phyloP scores from a whole-genome alignment of 2,113 vertebrate genomes.

The Eubucco bourcierii region DNA sequence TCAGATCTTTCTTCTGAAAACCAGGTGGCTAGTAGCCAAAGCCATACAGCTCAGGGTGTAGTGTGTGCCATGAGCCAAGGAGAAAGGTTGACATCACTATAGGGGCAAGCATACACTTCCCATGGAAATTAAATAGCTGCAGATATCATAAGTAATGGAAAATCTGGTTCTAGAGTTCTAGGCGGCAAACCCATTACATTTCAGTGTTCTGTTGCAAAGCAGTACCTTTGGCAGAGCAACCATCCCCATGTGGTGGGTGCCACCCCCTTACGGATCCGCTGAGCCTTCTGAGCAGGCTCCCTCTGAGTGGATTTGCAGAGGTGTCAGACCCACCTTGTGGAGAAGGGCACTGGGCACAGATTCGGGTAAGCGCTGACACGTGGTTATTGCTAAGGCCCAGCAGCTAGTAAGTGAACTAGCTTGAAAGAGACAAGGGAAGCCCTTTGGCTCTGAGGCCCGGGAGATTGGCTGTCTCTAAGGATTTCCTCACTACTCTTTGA shows the following conservation, averaged over 20 bases:
- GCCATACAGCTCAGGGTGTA: neutral
- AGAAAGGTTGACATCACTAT: neutral
- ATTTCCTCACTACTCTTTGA: neutral
- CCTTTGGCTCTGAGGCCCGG: neutral
- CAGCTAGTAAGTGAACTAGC: neutral
- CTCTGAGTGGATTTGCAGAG: neutral
- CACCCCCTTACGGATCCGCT: neutral
- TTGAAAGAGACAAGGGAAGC: neutral
- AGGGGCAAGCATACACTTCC: neutral
- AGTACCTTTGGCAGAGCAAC: neutral
- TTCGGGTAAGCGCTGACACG: neutral
- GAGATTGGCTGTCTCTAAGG: neutral
- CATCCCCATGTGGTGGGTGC: rapidly evolving
- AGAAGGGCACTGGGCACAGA: neutral
- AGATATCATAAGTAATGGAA: neutral
- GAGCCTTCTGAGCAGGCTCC: neutral
- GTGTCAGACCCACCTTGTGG: neutral
- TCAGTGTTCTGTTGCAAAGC: neutral
- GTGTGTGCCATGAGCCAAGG: neutral
- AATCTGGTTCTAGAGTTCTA: neutral
- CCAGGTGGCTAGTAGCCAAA: neutral
- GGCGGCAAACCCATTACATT: neutral
- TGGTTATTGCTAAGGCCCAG: neutral
- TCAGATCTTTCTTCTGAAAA: neutral
- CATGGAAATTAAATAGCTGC: neutral